Evolutionary conservation across 2,113 vertebrate species (phyloP).

Genomic region (Felis catus): F.catus_Fca126_mat1.0 CM031418.1:126114501-126115000

Average conservation of each 20-base stretch:
- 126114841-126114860: neutral
- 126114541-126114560: neutral
- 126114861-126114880: neutral
- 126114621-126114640: neutral
- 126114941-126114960: neutral
- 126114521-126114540: neutral
- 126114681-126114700: neutral
- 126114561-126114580: neutral
- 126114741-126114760: neutral
- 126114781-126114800: neutral
- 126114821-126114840: neutral
- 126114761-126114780: neutral
- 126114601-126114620: neutral
- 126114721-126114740: neutral
- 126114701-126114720: neutral
- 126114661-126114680: neutral
- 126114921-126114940: neutral
- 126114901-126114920: neutral
- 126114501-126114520: neutral
- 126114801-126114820: neutral
- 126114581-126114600: neutral
- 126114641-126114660: neutral
- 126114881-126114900: neutral
- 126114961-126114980: neutral
- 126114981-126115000: neutral